These are phyloP conservation scores for Diarsia rubi DNA, from an alignment of 2,888 invertebrate genomes.

Conservation along the genomic window DNA sequence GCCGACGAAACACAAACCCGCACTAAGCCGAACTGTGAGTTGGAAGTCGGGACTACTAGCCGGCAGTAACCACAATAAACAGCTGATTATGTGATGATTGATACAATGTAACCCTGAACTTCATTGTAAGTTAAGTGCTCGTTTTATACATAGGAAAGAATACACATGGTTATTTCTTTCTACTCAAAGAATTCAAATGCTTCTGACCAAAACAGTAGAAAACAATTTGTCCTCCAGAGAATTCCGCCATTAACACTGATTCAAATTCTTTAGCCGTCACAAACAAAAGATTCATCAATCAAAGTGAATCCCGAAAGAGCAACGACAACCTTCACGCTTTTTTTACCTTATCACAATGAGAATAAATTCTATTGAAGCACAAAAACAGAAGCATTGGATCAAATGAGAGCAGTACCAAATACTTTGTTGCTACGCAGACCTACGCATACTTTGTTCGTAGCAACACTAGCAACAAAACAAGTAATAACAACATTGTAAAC, in stretches of 20 bases:
- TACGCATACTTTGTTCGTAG: slow-evolving; percentile 27
- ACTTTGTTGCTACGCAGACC: background rate
- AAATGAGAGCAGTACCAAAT: background rate
- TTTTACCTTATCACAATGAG: background rate
- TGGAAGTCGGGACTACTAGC: background rate
- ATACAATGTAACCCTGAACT: background rate
- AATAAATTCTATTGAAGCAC: background rate
- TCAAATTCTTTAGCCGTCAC: background rate
- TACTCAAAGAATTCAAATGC: background rate
- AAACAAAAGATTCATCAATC: slow-evolving; percentile 23
- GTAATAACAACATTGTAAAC: slow-evolving; percentile 46
- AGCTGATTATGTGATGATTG: background rate
- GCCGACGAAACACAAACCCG: no score
- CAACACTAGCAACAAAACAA: slow-evolving; percentile 18
- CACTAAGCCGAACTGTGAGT: background rate
- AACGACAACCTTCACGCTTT: background rate
- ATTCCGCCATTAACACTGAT: slow-evolving; percentile 19
- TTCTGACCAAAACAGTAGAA: background rate
- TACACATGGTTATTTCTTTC: background rate
- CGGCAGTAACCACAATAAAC: background rate
- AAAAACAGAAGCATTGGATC: background rate
- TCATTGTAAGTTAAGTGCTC: background rate
- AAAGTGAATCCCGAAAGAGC: slow-evolving; percentile 13
- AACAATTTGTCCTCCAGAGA: background rate
- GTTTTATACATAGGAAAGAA: background rate